These are phyloP conservation scores for Cenopis cana DNA, from an alignment of 2,888 invertebrate species.

Conservation along the genomic window DNA sequence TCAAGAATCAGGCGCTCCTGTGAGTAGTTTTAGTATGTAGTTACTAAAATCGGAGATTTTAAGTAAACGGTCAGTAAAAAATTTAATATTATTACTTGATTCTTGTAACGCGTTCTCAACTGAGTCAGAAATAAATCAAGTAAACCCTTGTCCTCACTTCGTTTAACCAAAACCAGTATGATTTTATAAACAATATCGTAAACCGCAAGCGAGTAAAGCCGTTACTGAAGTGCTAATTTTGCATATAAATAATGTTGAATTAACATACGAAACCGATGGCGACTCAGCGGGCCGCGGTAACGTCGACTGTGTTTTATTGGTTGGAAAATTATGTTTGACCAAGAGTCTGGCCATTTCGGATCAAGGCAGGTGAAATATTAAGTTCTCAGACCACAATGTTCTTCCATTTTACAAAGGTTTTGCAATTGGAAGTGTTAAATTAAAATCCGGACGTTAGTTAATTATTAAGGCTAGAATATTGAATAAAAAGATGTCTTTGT, in stretches of 20 bases:
- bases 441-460: not conserved
- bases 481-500: not conserved
- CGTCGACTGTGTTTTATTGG: conserved; percentile 45
- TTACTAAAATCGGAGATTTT: no score
- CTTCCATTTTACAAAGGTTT: not conserved
- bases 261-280: conserved; percentile 49
- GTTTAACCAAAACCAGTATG: conserved; percentile 18
- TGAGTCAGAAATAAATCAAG: not conserved
- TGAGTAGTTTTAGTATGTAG: no score
- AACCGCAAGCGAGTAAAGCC: conserved; percentile 30
- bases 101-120: not conserved
- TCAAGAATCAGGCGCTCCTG: no score
- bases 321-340: conserved; percentile 45
- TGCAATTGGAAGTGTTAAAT: not conserved
- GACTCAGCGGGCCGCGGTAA: conserved; percentile 10
- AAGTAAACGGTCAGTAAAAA: no score
- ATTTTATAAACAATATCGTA: conserved; percentile 22
- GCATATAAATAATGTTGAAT: conserved; percentile 53
- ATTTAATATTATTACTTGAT: not conserved
- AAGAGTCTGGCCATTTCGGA: conserved; percentile 17
- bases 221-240: conserved; percentile 50
- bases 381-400: not conserved
- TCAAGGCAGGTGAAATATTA: conserved; percentile 16
- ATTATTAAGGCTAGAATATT: not conserved
- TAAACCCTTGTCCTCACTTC: conserved; percentile 1